Conservation (phyloP, 2,113 vertebrate genomes). For the Periophthalmus modestus region DNA sequence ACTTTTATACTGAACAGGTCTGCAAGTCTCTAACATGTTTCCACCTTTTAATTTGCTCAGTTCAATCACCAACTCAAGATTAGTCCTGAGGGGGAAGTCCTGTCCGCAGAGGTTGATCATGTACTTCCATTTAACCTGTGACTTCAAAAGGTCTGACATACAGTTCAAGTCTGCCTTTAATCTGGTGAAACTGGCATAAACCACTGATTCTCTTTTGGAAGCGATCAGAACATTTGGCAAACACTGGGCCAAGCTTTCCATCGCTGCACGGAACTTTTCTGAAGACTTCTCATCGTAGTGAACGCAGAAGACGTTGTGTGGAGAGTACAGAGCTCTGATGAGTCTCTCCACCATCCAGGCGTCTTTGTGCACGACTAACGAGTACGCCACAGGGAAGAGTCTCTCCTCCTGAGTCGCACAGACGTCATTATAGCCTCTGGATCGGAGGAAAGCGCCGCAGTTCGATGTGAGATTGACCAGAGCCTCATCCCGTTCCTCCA, state of each 20-base stretch:
- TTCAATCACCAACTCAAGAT: slow-evolving; percentile 54
- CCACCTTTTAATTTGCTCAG: slow-evolving; percentile 37
- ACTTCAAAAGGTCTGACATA: slow-evolving; percentile 49
- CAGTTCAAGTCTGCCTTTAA: slow-evolving; percentile 62
- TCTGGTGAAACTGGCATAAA: slow-evolving; percentile 45
- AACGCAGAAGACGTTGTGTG: slow-evolving; percentile 56
- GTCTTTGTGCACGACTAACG: slow-evolving; percentile 63
- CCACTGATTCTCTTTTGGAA: slow-evolving; percentile 43
- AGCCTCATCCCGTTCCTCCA: slow-evolving; percentile 82
- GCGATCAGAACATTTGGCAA: slow-evolving; percentile 62
- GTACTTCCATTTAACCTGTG: slow-evolving; percentile 58
- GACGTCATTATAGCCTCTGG: slow-evolving; percentile 42
- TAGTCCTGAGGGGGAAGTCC: slow-evolving; percentile 64
- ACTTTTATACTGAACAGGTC: slow-evolving; percentile 13
- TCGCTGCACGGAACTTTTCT: slow-evolving; percentile 41
- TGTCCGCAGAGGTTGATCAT: slow-evolving; percentile 68
- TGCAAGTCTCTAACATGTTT: slow-evolving; percentile 57
- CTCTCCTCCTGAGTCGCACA: slow-evolving; percentile 42
- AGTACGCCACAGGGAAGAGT: slow-evolving; percentile 59
- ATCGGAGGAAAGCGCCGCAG: slow-evolving; percentile 60
- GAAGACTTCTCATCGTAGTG: slow-evolving; percentile 65
- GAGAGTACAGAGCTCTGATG: slow-evolving; percentile 44
- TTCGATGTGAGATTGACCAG: slow-evolving; percentile 77
- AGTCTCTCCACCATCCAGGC: slow-evolving; percentile 63
- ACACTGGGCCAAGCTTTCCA: slow-evolving; percentile 48